Evolutionary conservation across 2,888 invertebrate genomes (phyloP), one percentile per base, ranked within the genome.

Genomic region (Tuta absoluta): DNA sequence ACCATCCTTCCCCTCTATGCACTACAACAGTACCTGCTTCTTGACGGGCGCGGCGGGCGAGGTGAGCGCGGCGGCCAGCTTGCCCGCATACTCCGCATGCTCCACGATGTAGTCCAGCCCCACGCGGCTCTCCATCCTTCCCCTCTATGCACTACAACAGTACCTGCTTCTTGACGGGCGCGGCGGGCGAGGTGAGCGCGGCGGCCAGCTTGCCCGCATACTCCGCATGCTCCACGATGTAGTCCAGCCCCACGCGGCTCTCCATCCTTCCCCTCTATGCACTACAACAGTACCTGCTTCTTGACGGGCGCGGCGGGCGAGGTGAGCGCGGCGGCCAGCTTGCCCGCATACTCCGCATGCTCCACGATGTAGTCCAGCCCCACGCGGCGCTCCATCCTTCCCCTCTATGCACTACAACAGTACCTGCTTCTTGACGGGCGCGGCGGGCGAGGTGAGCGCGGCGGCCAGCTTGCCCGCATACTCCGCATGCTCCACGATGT

Each of bases 191-290:
- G 84, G 98, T 97, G 87, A 98, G 93, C 73, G 98, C 98, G 89
- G 97, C 96, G 62, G 98, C 97, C 78, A 98, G 94, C 89, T 98
- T 98, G 76, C 95, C 94, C 75, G 96, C 96, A 89, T 98, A 98
- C 87, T 98, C 98, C 71, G 96, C 96, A 91, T 98, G 97, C 89
- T 98, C 97, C 74, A 98, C 97, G 85, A 98, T 97, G 89, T 97
- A 41, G 41, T n/a, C 14, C n/a, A 28, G 28, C 28, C 28, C 28
- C 28, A n/a, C n/a, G 28, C 28, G 28, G 28, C 28, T 28, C 28
- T 28, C 28, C 28, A 28, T 28, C 28, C 28, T 5, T 5, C 28
- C 28, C 28, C 28, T 28, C 33, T 33, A 5, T 28, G 28, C 5
- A 5, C 1, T 4, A 2, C 2, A 21, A 60, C 69, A 97, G 70